Conservation (phyloP, 1,140 invertebrate species). For the Propsilocerus akamusi region DNA sequence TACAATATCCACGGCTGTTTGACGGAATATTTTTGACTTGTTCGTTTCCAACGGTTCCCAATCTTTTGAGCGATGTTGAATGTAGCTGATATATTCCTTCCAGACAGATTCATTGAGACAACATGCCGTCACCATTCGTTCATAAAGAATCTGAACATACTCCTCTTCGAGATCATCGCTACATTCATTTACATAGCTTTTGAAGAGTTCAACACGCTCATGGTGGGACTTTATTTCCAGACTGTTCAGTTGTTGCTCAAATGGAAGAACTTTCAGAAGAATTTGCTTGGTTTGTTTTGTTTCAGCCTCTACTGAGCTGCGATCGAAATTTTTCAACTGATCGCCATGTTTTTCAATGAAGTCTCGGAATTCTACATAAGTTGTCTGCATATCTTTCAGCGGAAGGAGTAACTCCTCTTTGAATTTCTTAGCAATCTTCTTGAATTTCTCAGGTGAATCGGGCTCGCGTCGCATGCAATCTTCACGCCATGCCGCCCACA, state of each 20-base stretch:
- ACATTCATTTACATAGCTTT: slow-evolving; percentile 9
- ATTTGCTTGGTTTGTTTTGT: slow-evolving; percentile 8
- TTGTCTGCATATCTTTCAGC: slow-evolving; percentile 21
- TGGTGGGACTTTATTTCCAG: slow-evolving; percentile 13
- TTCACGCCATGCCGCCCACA: slow-evolving; percentile 9
- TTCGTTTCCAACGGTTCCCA: slow-evolving; percentile 13
- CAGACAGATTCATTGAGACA: slow-evolving; percentile 13
- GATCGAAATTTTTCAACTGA: slow-evolving; percentile 9
- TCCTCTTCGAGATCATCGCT: slow-evolving; percentile 10
- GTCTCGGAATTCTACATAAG: slow-evolving; percentile 22
- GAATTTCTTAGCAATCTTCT: slow-evolving; percentile 16
- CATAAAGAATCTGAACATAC: slow-evolving; percentile 10
- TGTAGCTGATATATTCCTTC: slow-evolving; percentile 20
- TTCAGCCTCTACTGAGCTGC: not conserved
- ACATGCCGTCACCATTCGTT: slow-evolving; percentile 12
- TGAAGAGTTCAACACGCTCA: slow-evolving; percentile 14
- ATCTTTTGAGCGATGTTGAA: slow-evolving; percentile 18
- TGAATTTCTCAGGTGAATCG: slow-evolving; percentile 10
- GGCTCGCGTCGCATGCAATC: not conserved
- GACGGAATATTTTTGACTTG: slow-evolving; percentile 13
- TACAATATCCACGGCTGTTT: slow-evolving; percentile 19
- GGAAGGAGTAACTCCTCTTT: slow-evolving; percentile 22
- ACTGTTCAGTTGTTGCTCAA: slow-evolving; percentile 17
- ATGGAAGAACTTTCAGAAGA: slow-evolving; percentile 13
- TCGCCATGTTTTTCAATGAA: slow-evolving; percentile 13